Evolutionary conservation across 2,888 invertebrate species (phyloP).

Genomic region (Linyphia triangularis): DNA sequence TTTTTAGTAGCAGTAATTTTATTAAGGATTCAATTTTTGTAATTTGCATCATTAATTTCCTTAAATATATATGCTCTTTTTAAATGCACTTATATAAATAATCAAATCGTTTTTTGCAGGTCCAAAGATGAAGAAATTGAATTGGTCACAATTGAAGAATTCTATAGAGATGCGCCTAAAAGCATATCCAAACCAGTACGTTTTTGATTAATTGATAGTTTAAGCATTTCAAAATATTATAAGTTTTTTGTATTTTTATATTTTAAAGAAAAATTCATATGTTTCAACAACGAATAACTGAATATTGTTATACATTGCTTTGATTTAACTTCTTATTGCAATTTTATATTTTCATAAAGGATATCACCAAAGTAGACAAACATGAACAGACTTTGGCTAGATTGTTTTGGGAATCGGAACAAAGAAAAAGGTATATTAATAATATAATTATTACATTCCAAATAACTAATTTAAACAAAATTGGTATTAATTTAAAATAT

Average conservation of each 20-base stretch:
- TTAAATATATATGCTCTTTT: background rate
- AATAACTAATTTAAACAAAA: no score
- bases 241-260: background rate
- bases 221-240: background rate
- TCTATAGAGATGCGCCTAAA: conserved; percentile 88
- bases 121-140: conserved; percentile 96
- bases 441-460: no score
- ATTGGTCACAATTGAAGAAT: conserved; percentile 90
- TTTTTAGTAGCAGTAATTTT: no score
- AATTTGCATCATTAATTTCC: background rate
- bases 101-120: conserved; percentile 80
- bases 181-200: conserved; percentile 85
- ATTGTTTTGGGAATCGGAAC: conserved; percentile 93
- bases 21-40: no score
- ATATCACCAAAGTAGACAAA: conserved; percentile 85
- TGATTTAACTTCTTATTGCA: background rate
- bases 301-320: background rate
- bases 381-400: conserved; percentile 92
- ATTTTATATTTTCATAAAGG: conserved; percentile 80
- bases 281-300: background rate
- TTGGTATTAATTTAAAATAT: no score
- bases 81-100: background rate
- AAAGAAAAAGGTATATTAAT: conserved; percentile 86
- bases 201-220: background rate
- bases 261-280: background rate